phyloP scores from a whole-genome alignment of 2,113 vertebrate species.

The Laticauda laticaudata region DNA sequence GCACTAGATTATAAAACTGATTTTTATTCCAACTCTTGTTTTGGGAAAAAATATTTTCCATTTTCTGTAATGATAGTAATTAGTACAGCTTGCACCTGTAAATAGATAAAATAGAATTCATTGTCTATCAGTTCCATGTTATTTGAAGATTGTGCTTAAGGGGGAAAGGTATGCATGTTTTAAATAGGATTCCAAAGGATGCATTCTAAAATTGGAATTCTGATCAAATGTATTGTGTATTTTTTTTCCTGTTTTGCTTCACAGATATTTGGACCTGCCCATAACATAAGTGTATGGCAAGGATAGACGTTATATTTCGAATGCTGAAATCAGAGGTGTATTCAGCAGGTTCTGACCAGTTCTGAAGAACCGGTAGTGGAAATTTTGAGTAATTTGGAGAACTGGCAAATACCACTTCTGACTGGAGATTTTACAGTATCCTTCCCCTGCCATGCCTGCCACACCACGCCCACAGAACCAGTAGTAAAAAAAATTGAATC shows the following conservation, averaged over 20 bases:
- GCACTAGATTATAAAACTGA: constrained; percentile 62
- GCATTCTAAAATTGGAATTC: background rate
- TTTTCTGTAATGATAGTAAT: constrained; percentile 54
- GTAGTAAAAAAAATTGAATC: too few relatives aligned
- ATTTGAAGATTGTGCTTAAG: background rate
- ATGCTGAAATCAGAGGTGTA: too few relatives aligned
- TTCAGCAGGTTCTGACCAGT: too few relatives aligned
- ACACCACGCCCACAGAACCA: too few relatives aligned
- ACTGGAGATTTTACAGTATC: too few relatives aligned
- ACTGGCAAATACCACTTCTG: too few relatives aligned
- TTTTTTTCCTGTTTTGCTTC: background rate
- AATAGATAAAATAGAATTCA: constrained; percentile 60
- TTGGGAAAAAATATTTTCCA: constrained; percentile 58
- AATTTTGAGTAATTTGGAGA: too few relatives aligned
- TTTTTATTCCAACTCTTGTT: constrained; percentile 54
- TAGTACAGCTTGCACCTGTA: constrained; percentile 62
- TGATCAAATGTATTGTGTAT: background rate
- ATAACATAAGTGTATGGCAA: background rate
- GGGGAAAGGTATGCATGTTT: background rate
- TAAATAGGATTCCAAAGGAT: background rate
- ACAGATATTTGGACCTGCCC: background rate
- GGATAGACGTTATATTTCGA: background rate
- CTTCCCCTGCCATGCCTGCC: too few relatives aligned
- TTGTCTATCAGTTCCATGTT: constrained; percentile 57
- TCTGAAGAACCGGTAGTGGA: too few relatives aligned